A percentile compares a stretch with the other conserved stretches of the same genome.
Conservation (phyloP, 2,797 vertebrate genomes). For the Sebastes alutus region DNA sequence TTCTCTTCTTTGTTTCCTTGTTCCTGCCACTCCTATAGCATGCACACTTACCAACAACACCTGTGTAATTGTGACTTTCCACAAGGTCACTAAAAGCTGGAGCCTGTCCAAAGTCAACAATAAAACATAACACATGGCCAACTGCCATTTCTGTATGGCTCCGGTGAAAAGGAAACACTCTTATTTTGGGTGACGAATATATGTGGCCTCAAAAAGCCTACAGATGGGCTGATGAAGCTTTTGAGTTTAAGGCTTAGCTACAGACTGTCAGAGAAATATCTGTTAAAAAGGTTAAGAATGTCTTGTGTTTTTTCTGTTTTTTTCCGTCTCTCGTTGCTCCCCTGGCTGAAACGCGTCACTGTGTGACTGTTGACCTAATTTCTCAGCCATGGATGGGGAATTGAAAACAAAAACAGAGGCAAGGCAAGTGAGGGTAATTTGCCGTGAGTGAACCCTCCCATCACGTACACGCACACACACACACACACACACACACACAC, state of each 20-base stretch:
- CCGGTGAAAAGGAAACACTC: not conserved
- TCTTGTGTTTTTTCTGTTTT: not conserved
- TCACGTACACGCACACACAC: not conserved
- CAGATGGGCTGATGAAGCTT: not conserved
- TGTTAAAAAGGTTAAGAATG: constrained; percentile 35
- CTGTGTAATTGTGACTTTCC: constrained; percentile 56
- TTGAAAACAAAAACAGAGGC: constrained; percentile 75
- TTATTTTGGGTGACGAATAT: not conserved
- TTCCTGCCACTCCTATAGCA: constrained; percentile 39
- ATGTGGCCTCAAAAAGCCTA: not conserved
- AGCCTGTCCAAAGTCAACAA: constrained; percentile 61
- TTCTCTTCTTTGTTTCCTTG: constrained; percentile 40
- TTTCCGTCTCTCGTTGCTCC: constrained; percentile 1
- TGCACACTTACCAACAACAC: constrained; percentile 22
- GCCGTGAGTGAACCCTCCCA: constrained; percentile 25
- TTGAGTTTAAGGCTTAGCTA: not conserved
- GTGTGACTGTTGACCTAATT: constrained; percentile 77
- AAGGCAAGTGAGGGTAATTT: constrained; percentile 56
- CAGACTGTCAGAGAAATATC: not conserved
- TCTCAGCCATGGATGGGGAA: constrained; percentile 57
- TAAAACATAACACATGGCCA: constrained; percentile 19
- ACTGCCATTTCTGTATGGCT: constrained; percentile 27
- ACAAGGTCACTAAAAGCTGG: constrained; percentile 57
- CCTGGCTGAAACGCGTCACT: constrained; percentile 39
- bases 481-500: not conserved